Base-by-base conservation (phyloP, 2,888 invertebrate species). In the Cheilosia impressa region DNA sequence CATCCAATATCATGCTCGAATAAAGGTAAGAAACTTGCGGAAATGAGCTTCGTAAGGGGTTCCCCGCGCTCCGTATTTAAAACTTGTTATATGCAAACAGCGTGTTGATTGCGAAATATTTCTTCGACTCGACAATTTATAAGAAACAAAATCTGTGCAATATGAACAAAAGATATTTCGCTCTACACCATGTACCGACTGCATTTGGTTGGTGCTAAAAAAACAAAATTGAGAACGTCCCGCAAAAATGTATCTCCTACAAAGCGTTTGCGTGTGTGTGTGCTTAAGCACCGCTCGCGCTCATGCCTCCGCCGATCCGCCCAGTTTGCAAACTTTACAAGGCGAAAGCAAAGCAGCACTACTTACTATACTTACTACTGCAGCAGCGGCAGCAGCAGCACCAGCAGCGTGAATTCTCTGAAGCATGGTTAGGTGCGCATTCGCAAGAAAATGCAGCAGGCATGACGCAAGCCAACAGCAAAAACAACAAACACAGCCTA, bases 391-490 rank as follows among this genome's bases (percentile, higher is more conserved):
- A n/a, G 57, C 27, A 47, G 58, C 41, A 55, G 52, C 38, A 60
- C 62, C 47, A 68, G 34, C 66, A 47, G 65, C 47, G 60, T 81
- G 66, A 81, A 17, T 63, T 81, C 76, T 83, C 60, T 83, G 77
- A 83, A 87, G 87, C 87, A 77, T 87, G 87, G 84, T 87, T 87
- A 82, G 87, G 83, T 87, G 87, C 84, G 66, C 38, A 38, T 38
- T 38, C 13, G 38, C 84, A 88, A 80, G 85, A 87, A 87, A 88
- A 87, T 87, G 83, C 79, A 87, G 52, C 79, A 69, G 72, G 87
- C 87, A 87, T 88, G 88, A 88, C 88, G 87, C 79, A 85, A 80
- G 68, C 58, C 62, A 47, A n/a, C 62, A 72, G 53, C 47, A 55
- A 50, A 47, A 69, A 45, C 52, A 65, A 55, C 13, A 78, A 57